Percentiles rank a stretch among this genome's conserved stretches.
Conservation (phyloP, 2,113 vertebrate genomes). For the Pterophyllum scalare region DNA sequence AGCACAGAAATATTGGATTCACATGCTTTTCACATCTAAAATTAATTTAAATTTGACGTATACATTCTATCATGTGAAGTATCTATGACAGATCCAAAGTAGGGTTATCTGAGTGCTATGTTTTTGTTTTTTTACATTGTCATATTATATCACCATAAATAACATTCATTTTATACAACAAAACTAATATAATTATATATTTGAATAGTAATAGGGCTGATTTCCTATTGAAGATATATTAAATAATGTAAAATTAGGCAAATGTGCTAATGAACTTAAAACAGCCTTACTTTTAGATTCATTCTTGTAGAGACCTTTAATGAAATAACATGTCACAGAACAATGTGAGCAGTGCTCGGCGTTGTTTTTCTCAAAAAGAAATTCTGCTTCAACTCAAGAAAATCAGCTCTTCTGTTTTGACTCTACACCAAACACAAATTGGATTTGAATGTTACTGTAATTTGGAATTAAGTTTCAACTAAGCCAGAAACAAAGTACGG, state of each 20-base stretch:
- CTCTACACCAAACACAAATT: constrained; percentile 56
- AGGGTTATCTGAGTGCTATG: background rate
- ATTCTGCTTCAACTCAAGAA: constrained; percentile 54
- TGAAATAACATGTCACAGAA: background rate
- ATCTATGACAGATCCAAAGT: background rate
- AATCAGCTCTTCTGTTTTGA: constrained; percentile 45
- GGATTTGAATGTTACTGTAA: constrained; percentile 51
- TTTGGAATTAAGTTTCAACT: constrained; percentile 56
- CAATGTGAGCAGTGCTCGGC: background rate
- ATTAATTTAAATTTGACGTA: background rate
- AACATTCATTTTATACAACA: background rate
- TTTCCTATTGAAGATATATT: background rate
- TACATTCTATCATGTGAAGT: background rate
- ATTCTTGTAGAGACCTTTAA: background rate
- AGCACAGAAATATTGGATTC: background rate
- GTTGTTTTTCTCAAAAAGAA: constrained; percentile 34
- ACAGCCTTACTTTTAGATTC: background rate
- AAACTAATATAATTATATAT: background rate
- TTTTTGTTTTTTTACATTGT: background rate
- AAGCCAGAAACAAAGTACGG: constrained; percentile 60
- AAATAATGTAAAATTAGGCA: background rate
- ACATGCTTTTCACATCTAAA: background rate
- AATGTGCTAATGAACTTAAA: background rate
- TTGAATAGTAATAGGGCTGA: background rate
- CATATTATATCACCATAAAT: background rate